phyloP scores from a whole-genome alignment of 2,113 vertebrate genomes.

The Odocoileus hemionus region DNA sequence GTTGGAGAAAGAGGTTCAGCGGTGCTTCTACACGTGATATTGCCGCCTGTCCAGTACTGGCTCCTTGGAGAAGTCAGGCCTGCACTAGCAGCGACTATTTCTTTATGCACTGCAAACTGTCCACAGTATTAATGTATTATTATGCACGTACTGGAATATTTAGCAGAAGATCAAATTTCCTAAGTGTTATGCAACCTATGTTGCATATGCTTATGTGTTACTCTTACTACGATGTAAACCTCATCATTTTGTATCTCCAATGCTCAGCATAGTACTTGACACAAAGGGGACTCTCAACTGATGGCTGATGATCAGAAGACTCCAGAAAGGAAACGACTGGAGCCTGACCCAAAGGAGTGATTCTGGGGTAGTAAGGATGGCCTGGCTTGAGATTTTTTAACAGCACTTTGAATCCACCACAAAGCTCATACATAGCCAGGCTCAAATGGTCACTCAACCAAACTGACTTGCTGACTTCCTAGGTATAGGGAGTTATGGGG shows the following conservation, averaged over 20 bases:
- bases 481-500: neutral
- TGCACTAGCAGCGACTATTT: neutral
- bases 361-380: neutral
- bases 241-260: neutral
- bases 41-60: neutral
- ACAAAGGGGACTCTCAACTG: neutral
- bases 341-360: neutral
- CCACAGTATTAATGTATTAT: neutral
- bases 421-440: neutral
- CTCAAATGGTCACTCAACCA: neutral
- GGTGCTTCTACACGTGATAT: neutral
- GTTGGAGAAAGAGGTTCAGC: neutral
- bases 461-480: neutral
- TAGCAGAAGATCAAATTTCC: neutral
- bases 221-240: neutral
- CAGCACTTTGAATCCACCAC: neutral
- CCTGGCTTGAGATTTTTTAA: neutral
- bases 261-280: neutral
- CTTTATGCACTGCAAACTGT: neutral
- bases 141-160: neutral
- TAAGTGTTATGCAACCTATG: neutral
- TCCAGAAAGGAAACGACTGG: neutral
- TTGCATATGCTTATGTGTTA: neutral
- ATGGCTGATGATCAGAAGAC: neutral
- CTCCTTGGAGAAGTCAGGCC: neutral